Evolutionary conservation across 2,113 vertebrate species (phyloP), one percentile per base, ranked within the genome.

Genomic region (Proterorhinus semilunaris): DNA sequence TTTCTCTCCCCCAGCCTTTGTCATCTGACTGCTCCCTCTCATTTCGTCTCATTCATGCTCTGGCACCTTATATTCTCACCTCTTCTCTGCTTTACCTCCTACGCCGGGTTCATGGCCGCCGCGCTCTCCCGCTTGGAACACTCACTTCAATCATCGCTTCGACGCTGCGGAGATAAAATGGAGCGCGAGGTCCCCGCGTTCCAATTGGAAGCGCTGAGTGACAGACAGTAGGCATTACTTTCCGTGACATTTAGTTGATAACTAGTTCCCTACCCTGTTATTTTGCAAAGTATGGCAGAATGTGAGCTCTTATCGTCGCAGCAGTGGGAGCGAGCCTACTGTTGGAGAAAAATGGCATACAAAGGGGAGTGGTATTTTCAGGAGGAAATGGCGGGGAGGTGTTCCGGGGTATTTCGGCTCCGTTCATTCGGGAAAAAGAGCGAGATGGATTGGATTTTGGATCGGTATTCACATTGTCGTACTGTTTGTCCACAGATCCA

Each of bases 241-340:
- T 11, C 74, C 78, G 78, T 78, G 74, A 68, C 67, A 74, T 74
- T 68, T 66, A 78, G 65, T 69, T 85, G 72, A 82, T 83, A 75
- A 76, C 68, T 75, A 70, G 68, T 78, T 78, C 46, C 68, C 70
- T 72, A 70, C 76, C 72, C 74, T 44, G 66, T 79, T 59, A 84
- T 86, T 86, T 80, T 71, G 66, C 76, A 68, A 63, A 53, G 47
- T 50, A 69, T 7, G 66, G 61, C 66, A 68, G 59, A 78, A 76
- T 65, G 62, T 17, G 21, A 83, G 69, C 71, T 16, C 47, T 77
- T 57, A 68, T 82, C 79, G 77, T 81, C 68, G 69, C 72, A 73
- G 79, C 76, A 46, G 72, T 65, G 64, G 71, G 52, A 71, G 27
- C 51, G 54, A 71, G 72, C 49, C 57, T 42, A 66, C 15, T 21